Conservation (phyloP, 92 coral and sea anemone species). For the Epizoanthus ramosus region DNA sequence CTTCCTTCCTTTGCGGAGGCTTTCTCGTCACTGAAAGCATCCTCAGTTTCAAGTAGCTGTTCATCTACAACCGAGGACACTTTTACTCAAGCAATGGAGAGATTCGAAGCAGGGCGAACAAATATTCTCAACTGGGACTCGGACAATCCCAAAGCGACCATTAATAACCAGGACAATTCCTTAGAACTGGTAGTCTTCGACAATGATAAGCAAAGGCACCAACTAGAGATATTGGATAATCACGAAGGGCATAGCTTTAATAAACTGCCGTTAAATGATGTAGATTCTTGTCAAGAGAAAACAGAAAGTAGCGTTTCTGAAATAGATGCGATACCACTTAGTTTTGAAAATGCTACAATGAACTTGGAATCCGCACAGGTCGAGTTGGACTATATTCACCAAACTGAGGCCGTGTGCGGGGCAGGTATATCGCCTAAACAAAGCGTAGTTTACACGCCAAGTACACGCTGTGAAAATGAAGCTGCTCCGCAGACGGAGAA, state of each 20-base stretch:
- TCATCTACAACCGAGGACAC: background rate
- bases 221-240: background rate
- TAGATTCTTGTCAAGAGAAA: background rate
- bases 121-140: constrained; percentile 28
- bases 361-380: constrained; percentile 3
- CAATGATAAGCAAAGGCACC: background rate
- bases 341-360: constrained; percentile 35
- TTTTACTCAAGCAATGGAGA: constrained; percentile 7
- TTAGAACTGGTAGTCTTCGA: constrained; percentile 16
- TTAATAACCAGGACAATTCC: constrained; percentile 9
- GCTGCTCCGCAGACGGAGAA: constrained; percentile 30
- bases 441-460: background rate
- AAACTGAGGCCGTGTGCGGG: background rate
- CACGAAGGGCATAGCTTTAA: background rate
- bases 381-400: background rate
- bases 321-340: constrained; percentile 29
- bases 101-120: background rate
- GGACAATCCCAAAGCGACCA: constrained; percentile 1
- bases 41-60: background rate
- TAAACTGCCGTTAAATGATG: background rate
- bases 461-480: constrained; percentile 10
- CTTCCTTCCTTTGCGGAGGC: constrained; percentile 85
- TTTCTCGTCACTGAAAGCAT: constrained; percentile 37
- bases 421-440: background rate
- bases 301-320: constrained; percentile 7